A percentile compares a stretch with the other conserved stretches of the same genome.
Conservation (phyloP, 2,888 invertebrate genomes). For the Rotaria sp. region DNA sequence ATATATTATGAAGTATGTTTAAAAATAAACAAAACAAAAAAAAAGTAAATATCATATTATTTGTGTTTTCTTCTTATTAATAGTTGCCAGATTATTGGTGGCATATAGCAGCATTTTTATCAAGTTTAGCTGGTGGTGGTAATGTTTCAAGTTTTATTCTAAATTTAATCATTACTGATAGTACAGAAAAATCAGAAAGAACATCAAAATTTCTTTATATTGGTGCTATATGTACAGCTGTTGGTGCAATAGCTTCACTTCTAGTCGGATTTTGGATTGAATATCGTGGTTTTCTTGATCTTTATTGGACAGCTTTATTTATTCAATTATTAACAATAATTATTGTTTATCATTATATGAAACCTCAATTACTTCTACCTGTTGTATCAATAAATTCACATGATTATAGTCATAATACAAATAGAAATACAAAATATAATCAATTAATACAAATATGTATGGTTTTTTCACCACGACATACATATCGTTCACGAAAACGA, state of each 20-base stretch:
- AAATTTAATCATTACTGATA: background rate
- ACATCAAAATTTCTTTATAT: background rate
- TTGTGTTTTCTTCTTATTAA: no score
- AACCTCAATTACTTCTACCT: background rate
- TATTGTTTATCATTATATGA: background rate
- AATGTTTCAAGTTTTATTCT: slow-evolving; percentile 12
- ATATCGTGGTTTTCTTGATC: background rate
- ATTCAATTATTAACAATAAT: background rate
- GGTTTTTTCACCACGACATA: background rate
- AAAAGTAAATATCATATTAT: no score
- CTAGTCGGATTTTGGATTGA: background rate
- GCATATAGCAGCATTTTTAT: background rate
- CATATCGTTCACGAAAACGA: background rate
- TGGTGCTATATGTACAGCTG: background rate
- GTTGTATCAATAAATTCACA: background rate
- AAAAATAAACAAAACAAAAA: no score
- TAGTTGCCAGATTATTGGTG: background rate
- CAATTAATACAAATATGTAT: background rate
- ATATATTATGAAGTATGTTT: background rate
- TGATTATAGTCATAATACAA: background rate
- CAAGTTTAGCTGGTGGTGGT: slow-evolving; percentile 16
- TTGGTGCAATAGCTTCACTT: background rate
- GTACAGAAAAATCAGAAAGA: background rate
- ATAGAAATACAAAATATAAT: background rate
- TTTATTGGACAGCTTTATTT: slow-evolving; percentile 19